Conservation (phyloP, 2,888 invertebrate genomes). For the Dasysyrphus tricinctus region DNA sequence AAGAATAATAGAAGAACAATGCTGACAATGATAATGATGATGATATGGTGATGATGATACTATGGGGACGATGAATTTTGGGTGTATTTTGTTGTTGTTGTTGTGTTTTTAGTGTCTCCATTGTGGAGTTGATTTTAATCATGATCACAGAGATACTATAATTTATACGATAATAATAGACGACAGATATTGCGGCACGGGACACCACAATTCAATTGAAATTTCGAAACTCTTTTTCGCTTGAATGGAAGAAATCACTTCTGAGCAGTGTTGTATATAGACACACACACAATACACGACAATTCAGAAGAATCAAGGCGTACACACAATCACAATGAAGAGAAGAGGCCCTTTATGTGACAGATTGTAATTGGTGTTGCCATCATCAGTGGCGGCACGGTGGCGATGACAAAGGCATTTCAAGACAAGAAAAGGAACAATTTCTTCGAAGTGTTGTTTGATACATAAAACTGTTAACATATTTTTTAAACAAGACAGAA, state of each 20-base stretch:
- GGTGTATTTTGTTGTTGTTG: conserved; percentile 3
- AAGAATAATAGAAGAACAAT: conserved; percentile 45
- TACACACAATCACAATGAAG: conserved; percentile 16
- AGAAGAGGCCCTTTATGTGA: conserved; percentile 29
- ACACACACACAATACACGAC: neutral
- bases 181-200: conserved; percentile 67
- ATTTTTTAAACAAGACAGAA: conserved; percentile 5
- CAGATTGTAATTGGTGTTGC: neutral
- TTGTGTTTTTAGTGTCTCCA: conserved; percentile 31
- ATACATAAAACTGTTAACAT: conserved; percentile 50
- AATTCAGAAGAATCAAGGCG: conserved; percentile 40
- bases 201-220: conserved; percentile 73
- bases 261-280: neutral
- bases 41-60: conserved; percentile 43
- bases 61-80: conserved; percentile 39
- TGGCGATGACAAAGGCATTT: neutral
- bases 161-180: conserved; percentile 42
- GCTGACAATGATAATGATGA: conserved; percentile 45
- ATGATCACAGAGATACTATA: conserved; percentile 38
- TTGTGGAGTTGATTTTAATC: conserved; percentile 33
- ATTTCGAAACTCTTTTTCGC: conserved; percentile 59
- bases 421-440: conserved; percentile 1
- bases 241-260: conserved; percentile 64
- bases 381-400: neutral
- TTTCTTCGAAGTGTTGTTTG: conserved; percentile 68